Percentiles rank a stretch among this genome's conserved stretches.
phyloP scores from a whole-genome alignment of 2,888 invertebrate genomes.

The Tinea trinotella region DNA sequence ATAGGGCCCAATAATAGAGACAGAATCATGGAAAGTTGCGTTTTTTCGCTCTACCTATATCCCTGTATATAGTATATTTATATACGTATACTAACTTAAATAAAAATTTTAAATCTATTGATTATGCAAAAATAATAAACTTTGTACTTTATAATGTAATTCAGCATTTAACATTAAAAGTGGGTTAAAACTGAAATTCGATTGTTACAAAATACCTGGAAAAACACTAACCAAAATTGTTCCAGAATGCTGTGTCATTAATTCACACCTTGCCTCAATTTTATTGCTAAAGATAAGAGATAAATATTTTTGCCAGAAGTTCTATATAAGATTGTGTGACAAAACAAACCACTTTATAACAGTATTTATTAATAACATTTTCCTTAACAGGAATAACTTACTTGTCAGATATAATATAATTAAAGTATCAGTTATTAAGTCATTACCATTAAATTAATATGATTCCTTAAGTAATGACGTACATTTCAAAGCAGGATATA shows the following conservation, averaged over 20 bases:
- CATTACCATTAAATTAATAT: slow-evolving; percentile 5
- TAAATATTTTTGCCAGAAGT: neutral
- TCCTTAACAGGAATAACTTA: too few relatives aligned
- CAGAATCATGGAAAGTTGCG: too few relatives aligned
- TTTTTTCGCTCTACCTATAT: too few relatives aligned
- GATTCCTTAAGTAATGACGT: slow-evolving; percentile 2
- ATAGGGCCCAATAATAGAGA: too few relatives aligned
- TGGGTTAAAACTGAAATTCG: neutral
- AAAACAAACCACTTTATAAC: too few relatives aligned
- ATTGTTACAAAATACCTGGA: neutral
- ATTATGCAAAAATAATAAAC: too few relatives aligned
- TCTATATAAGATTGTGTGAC: neutral
- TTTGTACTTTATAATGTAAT: too few relatives aligned
- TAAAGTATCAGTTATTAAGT: neutral
- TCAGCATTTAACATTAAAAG: neutral
- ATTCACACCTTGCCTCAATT: slow-evolving; percentile 2
- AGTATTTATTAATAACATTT: too few relatives aligned
- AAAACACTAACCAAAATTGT: neutral
- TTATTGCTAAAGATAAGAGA: slow-evolving; percentile 5
- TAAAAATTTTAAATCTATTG: too few relatives aligned
- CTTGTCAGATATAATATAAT: too few relatives aligned
- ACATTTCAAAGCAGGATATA: slow-evolving; percentile 8
- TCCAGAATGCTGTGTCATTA: neutral
- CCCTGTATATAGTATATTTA: too few relatives aligned
- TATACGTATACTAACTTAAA: too few relatives aligned